These are phyloP conservation scores for Spea multiplicata DNA, from an alignment of 2,113 vertebrate genomes.

Conservation along the genomic window DNA sequence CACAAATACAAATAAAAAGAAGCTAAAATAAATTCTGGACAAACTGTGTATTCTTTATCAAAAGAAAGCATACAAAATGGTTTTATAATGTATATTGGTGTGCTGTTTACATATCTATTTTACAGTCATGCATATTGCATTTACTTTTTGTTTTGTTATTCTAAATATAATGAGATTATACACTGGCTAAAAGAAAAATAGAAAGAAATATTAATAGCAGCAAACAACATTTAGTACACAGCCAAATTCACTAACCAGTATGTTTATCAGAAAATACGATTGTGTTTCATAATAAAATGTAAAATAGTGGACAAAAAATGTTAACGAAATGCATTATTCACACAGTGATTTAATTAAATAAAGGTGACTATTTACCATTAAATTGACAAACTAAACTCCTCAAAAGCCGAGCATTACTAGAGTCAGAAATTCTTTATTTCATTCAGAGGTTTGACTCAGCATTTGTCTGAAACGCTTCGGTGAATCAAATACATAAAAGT, in stretches of 20 bases:
- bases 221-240: neutral
- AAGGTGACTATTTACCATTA: conserved; percentile 17
- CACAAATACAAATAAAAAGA: too few relatives aligned
- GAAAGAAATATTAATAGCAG: neutral
- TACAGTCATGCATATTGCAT: neutral
- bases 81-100: neutral
- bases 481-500: conserved; percentile 35
- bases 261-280: conserved; percentile 7
- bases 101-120: neutral
- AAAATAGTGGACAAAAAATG: conserved; percentile 15
- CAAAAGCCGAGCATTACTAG: conserved; percentile 19
- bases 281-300: conserved; percentile 7
- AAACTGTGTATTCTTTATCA: neutral
- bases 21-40: too few relatives aligned
- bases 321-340: conserved; percentile 19
- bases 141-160: neutral
- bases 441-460: conserved; percentile 32
- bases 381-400: conserved; percentile 17
- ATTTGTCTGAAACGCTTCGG: conserved; percentile 41
- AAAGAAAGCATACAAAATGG: neutral
- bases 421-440: conserved; percentile 28
- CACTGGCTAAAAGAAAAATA: neutral
- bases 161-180: neutral
- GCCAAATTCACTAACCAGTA: conserved; percentile 12
- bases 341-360: conserved; percentile 18